phyloP scores from a whole-genome alignment of 2,888 invertebrate genomes.

The Pollenia amentaria region DNA sequence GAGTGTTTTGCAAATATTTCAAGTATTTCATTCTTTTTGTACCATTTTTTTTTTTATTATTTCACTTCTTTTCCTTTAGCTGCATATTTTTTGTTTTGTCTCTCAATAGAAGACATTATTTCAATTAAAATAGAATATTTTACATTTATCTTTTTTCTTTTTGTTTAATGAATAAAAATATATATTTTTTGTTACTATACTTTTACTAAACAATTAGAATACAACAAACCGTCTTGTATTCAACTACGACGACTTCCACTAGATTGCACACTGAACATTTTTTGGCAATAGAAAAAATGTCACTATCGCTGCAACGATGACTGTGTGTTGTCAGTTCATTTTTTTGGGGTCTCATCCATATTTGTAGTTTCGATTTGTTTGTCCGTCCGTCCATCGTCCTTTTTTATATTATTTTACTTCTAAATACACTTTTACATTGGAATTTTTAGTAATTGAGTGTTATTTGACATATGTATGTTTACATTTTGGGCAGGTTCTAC shows the following conservation, averaged over 20 bases:
- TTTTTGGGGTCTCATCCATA: slow-evolving; percentile 71
- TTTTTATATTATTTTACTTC: slow-evolving; percentile 56
- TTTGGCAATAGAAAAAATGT: slow-evolving; percentile 73
- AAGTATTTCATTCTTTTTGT: slow-evolving; percentile 7
- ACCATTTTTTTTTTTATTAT: not conserved
- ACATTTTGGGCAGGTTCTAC: slow-evolving; percentile 63
- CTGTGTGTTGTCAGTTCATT: slow-evolving; percentile 72
- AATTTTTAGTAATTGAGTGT: slow-evolving; percentile 73
- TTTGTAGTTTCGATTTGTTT: slow-evolving; percentile 62
- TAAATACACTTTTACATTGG: slow-evolving; percentile 65
- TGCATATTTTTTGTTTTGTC: not conserved
- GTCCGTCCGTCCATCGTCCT: slow-evolving; percentile 56
- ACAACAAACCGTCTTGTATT: slow-evolving; percentile 58
- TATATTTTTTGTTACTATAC: slow-evolving; percentile 8
- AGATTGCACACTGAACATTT: slow-evolving; percentile 71
- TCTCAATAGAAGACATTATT: not conserved
- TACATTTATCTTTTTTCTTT: slow-evolving; percentile 4
- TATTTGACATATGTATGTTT: slow-evolving; percentile 69
- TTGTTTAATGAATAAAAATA: slow-evolving; percentile 12
- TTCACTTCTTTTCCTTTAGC: slow-evolving; percentile 2
- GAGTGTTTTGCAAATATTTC: slow-evolving; percentile 17
- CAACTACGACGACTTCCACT: slow-evolving; percentile 71
- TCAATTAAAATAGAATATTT: slow-evolving; percentile 54
- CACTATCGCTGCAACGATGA: slow-evolving; percentile 71
- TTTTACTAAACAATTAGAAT: slow-evolving; percentile 58